These are phyloP conservation scores for Steatocranus sp. DNA, from an alignment of 2,797 vertebrate species.

Conservation along the genomic window DNA sequence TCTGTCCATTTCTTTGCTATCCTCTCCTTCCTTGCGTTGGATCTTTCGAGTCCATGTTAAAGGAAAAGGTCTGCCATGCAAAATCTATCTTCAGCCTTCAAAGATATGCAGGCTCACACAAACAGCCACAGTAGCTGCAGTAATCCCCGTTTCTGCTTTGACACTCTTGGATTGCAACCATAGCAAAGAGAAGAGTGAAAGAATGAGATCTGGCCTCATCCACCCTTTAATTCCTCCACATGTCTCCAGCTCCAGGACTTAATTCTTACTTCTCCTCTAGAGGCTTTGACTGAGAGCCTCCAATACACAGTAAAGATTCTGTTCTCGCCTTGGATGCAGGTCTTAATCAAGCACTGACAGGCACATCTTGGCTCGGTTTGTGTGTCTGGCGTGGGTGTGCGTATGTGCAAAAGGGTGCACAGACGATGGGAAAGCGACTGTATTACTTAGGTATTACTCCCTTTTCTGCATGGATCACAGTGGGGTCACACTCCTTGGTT, in stretches of 20 bases:
- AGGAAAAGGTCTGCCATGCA: background rate
- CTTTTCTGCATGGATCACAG: constrained; percentile 57
- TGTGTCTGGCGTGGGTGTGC: constrained; percentile 13
- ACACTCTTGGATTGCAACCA: constrained; percentile 42
- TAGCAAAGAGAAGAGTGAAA: constrained; percentile 30
- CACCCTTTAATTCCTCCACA: constrained; percentile 58
- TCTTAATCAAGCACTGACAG: constrained; percentile 70
- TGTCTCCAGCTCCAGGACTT: constrained; percentile 49
- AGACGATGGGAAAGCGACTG: constrained; percentile 36
- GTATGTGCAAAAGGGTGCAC: background rate
- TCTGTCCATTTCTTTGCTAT: background rate
- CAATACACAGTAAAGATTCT: constrained; percentile 55
- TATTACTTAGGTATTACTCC: constrained; percentile 56
- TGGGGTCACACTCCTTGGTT: constrained; percentile 41
- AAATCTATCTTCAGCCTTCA: constrained; percentile 24
- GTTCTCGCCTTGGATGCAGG: constrained; percentile 49
- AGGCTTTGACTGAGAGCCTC: constrained; percentile 43
- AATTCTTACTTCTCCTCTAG: constrained; percentile 47
- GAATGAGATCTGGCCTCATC: constrained; percentile 56
- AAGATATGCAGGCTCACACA: constrained; percentile 37
- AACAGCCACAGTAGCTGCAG: constrained; percentile 34
- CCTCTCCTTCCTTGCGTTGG: background rate
- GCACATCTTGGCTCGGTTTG: constrained; percentile 38
- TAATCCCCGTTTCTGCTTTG: constrained; percentile 56
- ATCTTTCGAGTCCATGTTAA: constrained; percentile 1